A percentile compares a stretch with the other conserved stretches of the same genome.
Evolutionary conservation across 2,797 vertebrate genomes (phyloP).

Genomic region (Otolemur crassicaudatus): DNA sequence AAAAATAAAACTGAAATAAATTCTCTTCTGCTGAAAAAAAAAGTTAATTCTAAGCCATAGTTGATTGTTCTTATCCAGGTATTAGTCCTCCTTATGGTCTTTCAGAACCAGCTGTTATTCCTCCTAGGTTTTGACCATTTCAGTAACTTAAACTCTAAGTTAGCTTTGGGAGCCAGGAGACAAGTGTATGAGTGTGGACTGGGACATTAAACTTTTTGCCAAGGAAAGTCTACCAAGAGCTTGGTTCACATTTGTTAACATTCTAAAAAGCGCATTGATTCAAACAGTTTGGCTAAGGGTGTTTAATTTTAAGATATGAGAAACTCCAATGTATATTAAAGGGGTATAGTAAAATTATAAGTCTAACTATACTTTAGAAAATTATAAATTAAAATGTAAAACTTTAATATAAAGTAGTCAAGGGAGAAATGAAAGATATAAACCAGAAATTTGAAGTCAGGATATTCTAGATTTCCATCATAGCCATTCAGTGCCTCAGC

Average conservation of each 20-base stretch:
- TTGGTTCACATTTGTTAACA: not conserved
- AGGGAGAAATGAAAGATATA: not conserved
- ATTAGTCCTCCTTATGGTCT: not conserved
- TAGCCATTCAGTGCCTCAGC: not conserved
- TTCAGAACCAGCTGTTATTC: not conserved
- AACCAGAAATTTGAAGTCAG: not conserved
- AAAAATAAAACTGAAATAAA: no score
- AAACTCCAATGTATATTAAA: not conserved
- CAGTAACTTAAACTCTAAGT: not conserved
- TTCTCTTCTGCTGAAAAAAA: no score
- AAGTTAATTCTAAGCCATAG: not conserved
- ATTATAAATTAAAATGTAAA: not conserved
- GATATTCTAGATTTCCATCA: not conserved
- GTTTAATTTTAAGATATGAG: not conserved
- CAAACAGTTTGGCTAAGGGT: not conserved
- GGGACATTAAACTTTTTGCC: not conserved
- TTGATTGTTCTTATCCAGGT: not conserved
- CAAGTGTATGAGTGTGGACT: not conserved
- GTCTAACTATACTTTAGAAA: not conserved
- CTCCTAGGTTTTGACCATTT: not conserved
- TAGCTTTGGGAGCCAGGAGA: not conserved
- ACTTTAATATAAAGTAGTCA: not conserved
- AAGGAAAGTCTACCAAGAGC: not conserved
- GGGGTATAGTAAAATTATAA: not conserved
- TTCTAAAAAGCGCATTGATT: not conserved